These are phyloP conservation scores for Thunnus albacares DNA, from an alignment of 2,797 vertebrate genomes.

Conservation along the genomic window DNA sequence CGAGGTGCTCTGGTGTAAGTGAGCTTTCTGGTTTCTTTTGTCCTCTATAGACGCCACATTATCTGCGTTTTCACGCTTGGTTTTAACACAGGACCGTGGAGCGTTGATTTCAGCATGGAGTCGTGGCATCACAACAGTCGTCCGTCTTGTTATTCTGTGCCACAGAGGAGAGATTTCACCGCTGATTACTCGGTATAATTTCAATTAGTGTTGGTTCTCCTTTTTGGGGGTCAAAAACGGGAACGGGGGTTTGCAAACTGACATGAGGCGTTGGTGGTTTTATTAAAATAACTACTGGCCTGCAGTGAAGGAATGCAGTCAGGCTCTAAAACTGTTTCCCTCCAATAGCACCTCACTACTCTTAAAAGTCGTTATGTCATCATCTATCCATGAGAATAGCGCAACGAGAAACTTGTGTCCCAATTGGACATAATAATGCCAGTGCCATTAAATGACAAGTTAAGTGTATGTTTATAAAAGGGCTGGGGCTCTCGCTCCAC, in stretches of 20 bases:
- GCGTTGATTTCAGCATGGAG: constrained; percentile 63
- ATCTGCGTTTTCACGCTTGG: constrained; percentile 83
- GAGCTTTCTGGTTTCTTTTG: constrained; percentile 75
- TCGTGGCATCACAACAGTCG: constrained; percentile 52
- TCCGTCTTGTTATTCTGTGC: constrained; percentile 58
- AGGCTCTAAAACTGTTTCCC: constrained; percentile 43
- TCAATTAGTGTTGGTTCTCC: constrained; percentile 73
- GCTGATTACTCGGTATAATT: constrained; percentile 79
- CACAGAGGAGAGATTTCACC: constrained; percentile 64
- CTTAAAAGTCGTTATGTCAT: constrained; percentile 29
- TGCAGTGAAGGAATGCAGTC: constrained; percentile 19
- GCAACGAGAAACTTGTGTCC: constrained; percentile 76
- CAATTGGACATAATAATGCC: constrained; percentile 74
- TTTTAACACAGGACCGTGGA: constrained; percentile 74
- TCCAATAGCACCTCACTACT: constrained; percentile 30
- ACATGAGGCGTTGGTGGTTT: background rate
- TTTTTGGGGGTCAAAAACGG: constrained; percentile 13
- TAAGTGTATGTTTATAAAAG: constrained; percentile 84
- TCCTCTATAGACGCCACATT: constrained; percentile 68
- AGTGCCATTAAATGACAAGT: constrained; percentile 80
- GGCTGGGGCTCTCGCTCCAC: constrained; percentile 48
- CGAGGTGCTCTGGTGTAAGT: constrained; percentile 57
- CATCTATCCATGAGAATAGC: constrained; percentile 76
- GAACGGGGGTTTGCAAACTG: background rate
- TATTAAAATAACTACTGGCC: background rate